Evolutionary conservation across 64 coral and sea anemone genomes (phyloP).

Genomic region (Porites lutea): DNA sequence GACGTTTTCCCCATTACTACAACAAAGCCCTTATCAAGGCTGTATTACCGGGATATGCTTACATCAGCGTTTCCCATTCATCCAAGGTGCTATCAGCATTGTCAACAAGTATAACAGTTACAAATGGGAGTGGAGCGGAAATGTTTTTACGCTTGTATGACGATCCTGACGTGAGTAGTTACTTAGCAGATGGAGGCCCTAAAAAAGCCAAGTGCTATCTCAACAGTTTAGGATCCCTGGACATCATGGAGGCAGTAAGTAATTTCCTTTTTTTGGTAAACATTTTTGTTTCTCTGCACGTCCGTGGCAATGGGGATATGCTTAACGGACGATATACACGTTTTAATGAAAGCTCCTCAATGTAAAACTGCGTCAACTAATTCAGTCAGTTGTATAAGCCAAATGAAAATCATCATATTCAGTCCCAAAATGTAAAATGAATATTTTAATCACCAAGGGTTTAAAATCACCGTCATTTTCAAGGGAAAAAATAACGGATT

Average conservation of each 20-base stretch:
- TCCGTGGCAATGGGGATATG: not conserved
- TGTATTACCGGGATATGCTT: conserved; percentile 71
- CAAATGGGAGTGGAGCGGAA: not conserved
- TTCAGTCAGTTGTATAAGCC: too few relatives aligned
- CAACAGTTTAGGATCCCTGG: conserved; percentile 53
- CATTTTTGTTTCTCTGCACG: not conserved
- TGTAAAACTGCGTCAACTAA: too few relatives aligned
- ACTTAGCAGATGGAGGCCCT: not conserved
- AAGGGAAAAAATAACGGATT: too few relatives aligned
- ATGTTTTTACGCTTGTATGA: conserved; percentile 67
- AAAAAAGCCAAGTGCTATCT: conserved; percentile 33
- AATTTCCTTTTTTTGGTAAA: too few relatives aligned
- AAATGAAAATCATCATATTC: too few relatives aligned
- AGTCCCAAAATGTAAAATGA: too few relatives aligned
- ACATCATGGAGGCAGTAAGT: conserved; percentile 45
- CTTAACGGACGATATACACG: not conserved
- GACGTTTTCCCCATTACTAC: conserved; percentile 76
- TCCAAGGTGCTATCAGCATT: not conserved
- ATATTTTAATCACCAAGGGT: too few relatives aligned
- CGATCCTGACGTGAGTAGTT: not conserved
- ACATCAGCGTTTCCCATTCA: conserved; percentile 38
- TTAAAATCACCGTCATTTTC: too few relatives aligned
- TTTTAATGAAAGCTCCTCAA: too few relatives aligned
- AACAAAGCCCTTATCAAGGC: conserved; percentile 19
- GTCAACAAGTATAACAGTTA: conserved; percentile 10